A percentile compares a stretch with the other conserved stretches of the same genome.
phyloP scores from a whole-genome alignment of 2,113 vertebrate genomes.

The Carassius carassius region DNA sequence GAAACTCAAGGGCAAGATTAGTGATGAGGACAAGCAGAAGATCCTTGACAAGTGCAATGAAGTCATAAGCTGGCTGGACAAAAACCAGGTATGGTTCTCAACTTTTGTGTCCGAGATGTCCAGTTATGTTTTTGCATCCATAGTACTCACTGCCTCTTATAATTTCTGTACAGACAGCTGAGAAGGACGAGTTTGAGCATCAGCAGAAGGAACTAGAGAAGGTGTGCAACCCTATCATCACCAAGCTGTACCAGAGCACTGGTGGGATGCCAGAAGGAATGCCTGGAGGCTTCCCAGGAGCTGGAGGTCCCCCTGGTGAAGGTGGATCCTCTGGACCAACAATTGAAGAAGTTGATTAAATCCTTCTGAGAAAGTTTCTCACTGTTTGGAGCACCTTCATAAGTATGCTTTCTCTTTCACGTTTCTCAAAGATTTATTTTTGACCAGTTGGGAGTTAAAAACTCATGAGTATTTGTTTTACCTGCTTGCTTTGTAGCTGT shows the following conservation, averaged over 20 bases:
- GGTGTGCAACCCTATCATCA: slow-evolving; percentile 75
- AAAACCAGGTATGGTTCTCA: slow-evolving; percentile 78
- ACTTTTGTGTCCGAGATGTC: background rate
- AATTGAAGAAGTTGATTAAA: slow-evolving; percentile 77
- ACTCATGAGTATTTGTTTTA: slow-evolving; percentile 1
- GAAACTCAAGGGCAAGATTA: slow-evolving; percentile 87
- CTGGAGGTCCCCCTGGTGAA: slow-evolving; percentile 62
- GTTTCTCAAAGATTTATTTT: slow-evolving; percentile 11
- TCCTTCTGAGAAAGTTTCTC: background rate
- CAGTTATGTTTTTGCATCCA: background rate
- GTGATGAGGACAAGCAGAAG: slow-evolving; percentile 86
- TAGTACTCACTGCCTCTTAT: background rate
- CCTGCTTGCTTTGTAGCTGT: slow-evolving; percentile 54
- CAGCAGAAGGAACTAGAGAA: slow-evolving; percentile 71
- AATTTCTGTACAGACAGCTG: slow-evolving; percentile 74
- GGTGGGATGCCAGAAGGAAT: slow-evolving; percentile 67
- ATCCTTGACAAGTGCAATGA: slow-evolving; percentile 86
- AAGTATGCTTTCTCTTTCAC: slow-evolving; percentile 2
- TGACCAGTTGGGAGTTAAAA: background rate
- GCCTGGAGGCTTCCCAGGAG: slow-evolving; percentile 75
- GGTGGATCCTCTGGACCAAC: slow-evolving; percentile 72
- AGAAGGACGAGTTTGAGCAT: slow-evolving; percentile 93
- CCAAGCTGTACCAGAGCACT: slow-evolving; percentile 74
- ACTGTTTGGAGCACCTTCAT: slow-evolving; percentile 1
- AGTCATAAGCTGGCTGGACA: slow-evolving; percentile 88